Percentiles rank a stretch among this genome's conserved stretches.
Evolutionary conservation across 2,113 vertebrate species (phyloP).

Genomic region (Macrotus californicus): DNA sequence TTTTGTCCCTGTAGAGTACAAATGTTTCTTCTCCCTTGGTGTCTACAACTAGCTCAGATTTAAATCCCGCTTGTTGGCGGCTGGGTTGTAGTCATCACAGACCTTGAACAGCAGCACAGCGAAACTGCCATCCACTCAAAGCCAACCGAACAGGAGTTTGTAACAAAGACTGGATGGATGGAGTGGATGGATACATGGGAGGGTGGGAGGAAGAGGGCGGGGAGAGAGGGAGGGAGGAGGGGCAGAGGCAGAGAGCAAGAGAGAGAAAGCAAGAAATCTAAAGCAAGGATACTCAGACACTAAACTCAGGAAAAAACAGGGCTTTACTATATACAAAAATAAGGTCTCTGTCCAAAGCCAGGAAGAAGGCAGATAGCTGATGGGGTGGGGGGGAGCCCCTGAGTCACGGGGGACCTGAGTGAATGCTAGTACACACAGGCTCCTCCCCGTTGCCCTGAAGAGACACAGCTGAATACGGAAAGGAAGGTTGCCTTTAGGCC

Average conservation of each 20-base stretch:
- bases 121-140: neutral
- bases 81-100: neutral
- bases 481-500: neutral
- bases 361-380: neutral
- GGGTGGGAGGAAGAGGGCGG: no score
- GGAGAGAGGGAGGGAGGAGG: accelerated
- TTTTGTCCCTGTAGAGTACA: neutral
- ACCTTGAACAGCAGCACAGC: neutral
- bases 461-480: neutral
- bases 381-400: neutral
- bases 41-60: neutral
- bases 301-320: neutral
- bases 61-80: neutral
- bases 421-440: neutral
- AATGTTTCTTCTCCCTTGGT: neutral
- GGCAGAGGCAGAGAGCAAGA: no score
- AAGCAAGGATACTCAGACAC: neutral
- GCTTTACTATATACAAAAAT: neutral
- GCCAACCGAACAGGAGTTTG: neutral
- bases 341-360: neutral
- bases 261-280: neutral
- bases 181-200: accelerated
- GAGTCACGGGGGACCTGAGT: neutral
- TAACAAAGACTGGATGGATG: neutral
- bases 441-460: neutral